Percentiles rank a stretch among this genome's conserved stretches.
Conservation (phyloP, 2,797 vertebrate genomes). For the Galago senegalensis region DNA sequence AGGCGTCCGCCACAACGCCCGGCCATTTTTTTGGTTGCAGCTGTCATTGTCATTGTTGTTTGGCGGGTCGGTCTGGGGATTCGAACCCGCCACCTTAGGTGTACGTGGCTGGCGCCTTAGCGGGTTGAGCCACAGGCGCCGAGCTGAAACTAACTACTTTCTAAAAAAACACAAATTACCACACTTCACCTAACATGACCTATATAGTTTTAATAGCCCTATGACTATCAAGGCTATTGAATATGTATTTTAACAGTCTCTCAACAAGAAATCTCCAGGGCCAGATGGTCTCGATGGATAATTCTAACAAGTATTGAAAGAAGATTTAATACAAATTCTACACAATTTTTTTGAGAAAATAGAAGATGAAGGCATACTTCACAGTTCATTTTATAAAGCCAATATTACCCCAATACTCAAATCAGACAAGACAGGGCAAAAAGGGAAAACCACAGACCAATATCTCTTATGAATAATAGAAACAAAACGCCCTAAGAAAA, state of each 20-base stretch:
- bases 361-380: not conserved
- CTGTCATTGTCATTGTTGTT: no score
- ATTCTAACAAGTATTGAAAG: not conserved
- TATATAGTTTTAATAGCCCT: not conserved
- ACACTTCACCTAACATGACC: not conserved
- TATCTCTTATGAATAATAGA: not conserved
- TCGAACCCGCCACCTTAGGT: no score
- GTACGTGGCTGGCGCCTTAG: no score
- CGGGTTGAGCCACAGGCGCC: not conserved
- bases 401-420: not conserved
- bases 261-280: not conserved
- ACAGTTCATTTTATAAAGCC: not conserved
- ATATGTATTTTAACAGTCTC: slow-evolving; percentile 37
- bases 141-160: not conserved
- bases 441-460: not conserved
- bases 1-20: no score
- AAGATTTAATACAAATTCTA: not conserved
- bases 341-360: not conserved
- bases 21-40: no score
- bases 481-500: not conserved
- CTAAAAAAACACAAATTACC: not conserved
- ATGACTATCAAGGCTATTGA: not conserved
- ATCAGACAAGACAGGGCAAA: not conserved
- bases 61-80: no score
- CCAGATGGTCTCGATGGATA: not conserved